Base-by-base conservation (phyloP, 2,113 vertebrate species). In the Caretta caretta region DNA sequence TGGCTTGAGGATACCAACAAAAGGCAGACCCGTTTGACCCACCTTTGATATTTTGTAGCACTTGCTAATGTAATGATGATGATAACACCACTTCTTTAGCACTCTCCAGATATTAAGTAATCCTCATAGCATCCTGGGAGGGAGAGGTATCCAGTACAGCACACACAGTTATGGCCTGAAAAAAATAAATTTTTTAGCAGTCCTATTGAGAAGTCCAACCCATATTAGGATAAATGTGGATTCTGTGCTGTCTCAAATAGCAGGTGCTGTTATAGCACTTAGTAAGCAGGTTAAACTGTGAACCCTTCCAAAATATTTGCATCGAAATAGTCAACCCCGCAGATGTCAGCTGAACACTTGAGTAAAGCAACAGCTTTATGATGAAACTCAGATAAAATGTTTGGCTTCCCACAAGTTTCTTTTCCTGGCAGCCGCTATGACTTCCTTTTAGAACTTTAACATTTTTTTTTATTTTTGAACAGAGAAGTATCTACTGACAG, bases 301-400 rank as follows among this genome's bases (percentile, higher is more conserved):
- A 92, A 84, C 78, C 72, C 82, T 94, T 83, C 82, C 84, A 92
- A 94, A 96, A 93, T 89, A 96, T 78, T 88, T 42, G 76, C 56
- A 90, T 88, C 38, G 79, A 69, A 95, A 94, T 83, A 1, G 31
- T 5, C 14, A n/a, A 62, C 29, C 78, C 11, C 5, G 92, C 78
- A 94, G 85, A 90, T 92, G 87, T 81, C 78, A 83, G 57, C 87
- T 97, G 96, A 91, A 90, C 3, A 10, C 54, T 92, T 88, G 62
- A 54, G 84, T 88, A 93, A 92, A 96, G 86, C 89, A 86, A 78
- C 25, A 12, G 94, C 90, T 96, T 95, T 72, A 51, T 98, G 93
- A 87, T 95, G 82, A 97, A 90, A 97, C 69, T 82, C 72, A 88
- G 49, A 59, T 93, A 95, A 97, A 98, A 97, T 57, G 5, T 65